Evolutionary conservation across 2,888 invertebrate genomes (phyloP), one percentile per base, ranked within the genome.

Genomic region (Brachypterus glaber): DNA sequence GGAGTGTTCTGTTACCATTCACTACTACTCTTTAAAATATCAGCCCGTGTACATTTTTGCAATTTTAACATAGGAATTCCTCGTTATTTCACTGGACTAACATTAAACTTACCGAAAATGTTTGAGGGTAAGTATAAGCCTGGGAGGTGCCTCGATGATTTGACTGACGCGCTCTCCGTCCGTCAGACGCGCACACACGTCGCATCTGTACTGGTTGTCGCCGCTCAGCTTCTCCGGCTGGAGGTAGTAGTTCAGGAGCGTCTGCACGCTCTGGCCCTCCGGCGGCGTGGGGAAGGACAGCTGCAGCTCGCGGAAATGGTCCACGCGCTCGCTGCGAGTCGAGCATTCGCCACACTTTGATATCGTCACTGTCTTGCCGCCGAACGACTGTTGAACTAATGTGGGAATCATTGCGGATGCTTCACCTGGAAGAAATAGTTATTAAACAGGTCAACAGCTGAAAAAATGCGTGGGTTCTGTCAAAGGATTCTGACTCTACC

Each of bases 171-270:
- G 71, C 57, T 83, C 82, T 0, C 87, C 90, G 54, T 90, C 86
- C 26, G 82, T 79, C 9, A 86, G 66, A 9, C 72, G 72, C 34
- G 74, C 74, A 59, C 90, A 91, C 34, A 74, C 75, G 43, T 79
- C 79, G 67, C 90, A 91, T 46, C 76, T 74, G 61, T 90, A 91
- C 63, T 79, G 75, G 59, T 91, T 90, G 35, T 87, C 87, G 0
- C 83, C 89, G 2, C 77, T 74, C 18, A 91, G 63, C 37, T 74
- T 76, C 58, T 91, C 90, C 1, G 82, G 78, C 13, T 80, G 76
- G 48, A 86, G 74, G 59, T 83, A 89, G 56, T 76, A 84, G 47
- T 84, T 79, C 11, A 90, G 69, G 1, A 90, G 70, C 47, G 77
- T 77, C 58, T 87, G 84, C n/a, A 90, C 79, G 18, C 74, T 76